Evolutionary conservation across 2,888 invertebrate species (phyloP), one percentile per base, ranked within the genome.

Genomic region (Mesopsocus fuscifrons): DNA sequence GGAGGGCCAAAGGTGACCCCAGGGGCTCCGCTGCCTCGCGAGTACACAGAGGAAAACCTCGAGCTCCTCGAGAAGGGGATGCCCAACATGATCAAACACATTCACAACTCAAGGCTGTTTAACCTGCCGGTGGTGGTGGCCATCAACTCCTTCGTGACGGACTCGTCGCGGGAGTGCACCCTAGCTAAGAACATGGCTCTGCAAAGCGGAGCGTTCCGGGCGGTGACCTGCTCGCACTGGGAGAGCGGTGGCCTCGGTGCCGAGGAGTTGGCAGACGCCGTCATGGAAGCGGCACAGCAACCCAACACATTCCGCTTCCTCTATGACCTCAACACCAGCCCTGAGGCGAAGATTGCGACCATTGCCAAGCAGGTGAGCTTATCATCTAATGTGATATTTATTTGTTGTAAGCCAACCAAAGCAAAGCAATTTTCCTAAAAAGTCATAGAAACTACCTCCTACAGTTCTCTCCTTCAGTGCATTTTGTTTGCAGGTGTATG

Each of bases 81-180:
- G 48, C 77, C 81, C 45, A 98, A 98, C 65, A 65, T 98, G 45
- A 64, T 76, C 49, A 91, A 92, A 55, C 98, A 98, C 60, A 92
- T 98, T 47, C 76, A 80, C 57, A 98, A 97, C 62, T 91, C 85
- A 1, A 68, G 64, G 45, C 80, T 81, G 57, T 92, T 80, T 62
- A 85, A 89, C 21, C 68, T 98, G 9, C 94, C 95, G 0, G 94
- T 95, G 4, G 78, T 98, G 3, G 87, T 98, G 1, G 91, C 91
- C 8, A 71, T 98, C 50, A 98, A 98, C 61, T 68, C 69, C 46
- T 88, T 92, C 55, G 52, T 88, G 40, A 76, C 81, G 46, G 97
- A 98, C 59, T 80, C 91, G 0, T 60, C 67, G 46, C 76, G 78
- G 0, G 98, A 98, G 63, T 63, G 94, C 46, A 67, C 80, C 35